Percentiles rank a stretch among this genome's conserved stretches.
These are phyloP conservation scores for Ascidia mentula DNA, from an alignment of 23 tunicate genomes.

Conservation along the genomic window DNA sequence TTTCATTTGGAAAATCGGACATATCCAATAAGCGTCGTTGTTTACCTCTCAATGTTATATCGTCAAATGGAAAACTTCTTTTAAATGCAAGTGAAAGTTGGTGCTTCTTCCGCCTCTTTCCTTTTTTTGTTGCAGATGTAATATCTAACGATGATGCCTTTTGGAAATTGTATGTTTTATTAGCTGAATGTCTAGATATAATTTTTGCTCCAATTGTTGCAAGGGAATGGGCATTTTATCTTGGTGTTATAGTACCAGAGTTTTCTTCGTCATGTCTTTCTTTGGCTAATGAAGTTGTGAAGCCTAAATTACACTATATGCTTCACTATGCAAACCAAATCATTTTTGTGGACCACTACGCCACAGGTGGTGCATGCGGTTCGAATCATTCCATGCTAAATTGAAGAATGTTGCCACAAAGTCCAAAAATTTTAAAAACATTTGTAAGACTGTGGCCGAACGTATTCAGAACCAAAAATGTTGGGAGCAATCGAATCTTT, in stretches of 20 bases:
- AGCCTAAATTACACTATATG: background rate
- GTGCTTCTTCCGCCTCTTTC: slow-evolving; percentile 2
- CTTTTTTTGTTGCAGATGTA: background rate
- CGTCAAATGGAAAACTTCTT: background rate
- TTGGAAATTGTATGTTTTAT: background rate
- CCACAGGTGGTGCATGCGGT: background rate
- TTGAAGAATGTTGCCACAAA: background rate
- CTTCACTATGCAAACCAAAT: background rate
- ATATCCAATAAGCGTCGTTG: background rate
- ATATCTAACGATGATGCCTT: background rate
- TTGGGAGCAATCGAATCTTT: background rate
- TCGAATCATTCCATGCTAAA: background rate
- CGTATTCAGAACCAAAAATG: background rate
- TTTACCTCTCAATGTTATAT: background rate
- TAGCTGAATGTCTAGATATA: background rate
- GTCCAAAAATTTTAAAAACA: background rate
- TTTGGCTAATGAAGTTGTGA: background rate
- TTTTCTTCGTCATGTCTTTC: background rate
- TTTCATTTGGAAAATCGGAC: background rate
- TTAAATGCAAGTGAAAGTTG: background rate
- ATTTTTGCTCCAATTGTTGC: background rate
- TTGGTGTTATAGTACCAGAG: background rate
- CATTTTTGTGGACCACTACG: background rate
- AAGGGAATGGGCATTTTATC: background rate
- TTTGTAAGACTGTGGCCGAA: background rate